Evolutionary conservation across 2,113 vertebrate genomes (phyloP), one percentile per base, ranked within the genome.

Genomic region (Pluvialis apricaria): DNA sequence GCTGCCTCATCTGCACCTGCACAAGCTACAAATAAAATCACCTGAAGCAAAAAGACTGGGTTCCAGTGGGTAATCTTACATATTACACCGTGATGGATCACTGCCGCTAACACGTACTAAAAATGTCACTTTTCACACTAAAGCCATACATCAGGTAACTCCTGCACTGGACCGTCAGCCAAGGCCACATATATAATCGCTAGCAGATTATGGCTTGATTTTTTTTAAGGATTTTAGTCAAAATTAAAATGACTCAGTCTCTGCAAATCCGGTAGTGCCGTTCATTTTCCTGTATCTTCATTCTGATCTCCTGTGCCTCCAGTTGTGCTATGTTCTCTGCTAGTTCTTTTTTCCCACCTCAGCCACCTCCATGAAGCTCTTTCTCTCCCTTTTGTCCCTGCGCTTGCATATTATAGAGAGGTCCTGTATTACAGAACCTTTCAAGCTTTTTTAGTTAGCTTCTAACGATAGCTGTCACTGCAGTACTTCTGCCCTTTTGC

Each of bases 1-100:
- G 75, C 70, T 45, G 28, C 44, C 36, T 82, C 62, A 14, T 92
- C 81, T 70, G 36, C 58, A 68, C 64, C 66, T 57, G 78, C 58
- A 84, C 40, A 83, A 87, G 51, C 31, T 57, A 49, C 86, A 95
- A 96, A 94, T 92, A 95, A 97, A 96, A 93, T 66, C 86, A 94
- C 71, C 80, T 88, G 80, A 88, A 96, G 88, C 78, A 93, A 95
- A 90, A 92, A 82, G 42, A 11, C 54, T 15, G 25, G 13, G 22
- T 90, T 94, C 83, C 72, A 40, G 78, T 80, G 49, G 29, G 55
- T 90, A 82, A 82, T 82, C 94, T 93, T 90, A 93, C 78, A 40
- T 85, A 58, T 61, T 89, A 79, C 15, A 9, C 49, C 5, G 6
- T 94, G 92, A 95, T 92, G 80, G 83, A 95, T 95, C 68, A 55